These are phyloP conservation scores for Parascotia fuliginaria DNA, from an alignment of 2,888 invertebrate species.

Conservation along the genomic window DNA sequence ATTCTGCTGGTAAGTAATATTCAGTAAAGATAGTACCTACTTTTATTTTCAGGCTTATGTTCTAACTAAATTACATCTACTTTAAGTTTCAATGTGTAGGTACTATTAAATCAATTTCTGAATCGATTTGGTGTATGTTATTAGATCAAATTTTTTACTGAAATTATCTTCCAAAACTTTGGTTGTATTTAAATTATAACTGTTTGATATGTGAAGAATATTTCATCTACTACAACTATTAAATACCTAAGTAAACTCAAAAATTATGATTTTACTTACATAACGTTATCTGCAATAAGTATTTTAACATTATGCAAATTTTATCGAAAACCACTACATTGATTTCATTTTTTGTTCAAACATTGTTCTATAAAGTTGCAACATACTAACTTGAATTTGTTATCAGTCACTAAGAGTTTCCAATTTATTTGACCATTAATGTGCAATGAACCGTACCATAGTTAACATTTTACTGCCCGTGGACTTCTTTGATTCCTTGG, in stretches of 20 bases:
- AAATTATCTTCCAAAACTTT: no score
- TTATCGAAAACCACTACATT: neutral
- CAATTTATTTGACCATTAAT: slow-evolving; percentile 56
- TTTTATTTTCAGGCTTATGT: no score
- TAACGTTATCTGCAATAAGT: neutral
- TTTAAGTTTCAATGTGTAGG: no score
- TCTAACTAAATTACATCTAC: no score
- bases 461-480: slow-evolving; percentile 58
- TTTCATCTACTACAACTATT: no score
- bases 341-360: neutral
- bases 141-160: no score
- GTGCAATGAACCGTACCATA: slow-evolving; percentile 55
- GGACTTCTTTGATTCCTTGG: slow-evolving; percentile 48
- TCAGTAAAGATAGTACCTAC: no score
- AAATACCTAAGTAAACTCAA: neutral
- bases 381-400: slow-evolving; percentile 4
- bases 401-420: slow-evolving; percentile 35
- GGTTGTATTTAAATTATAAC: no score
- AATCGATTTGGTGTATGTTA: no score
- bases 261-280: neutral
- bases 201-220: no score
- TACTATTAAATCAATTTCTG: no score
- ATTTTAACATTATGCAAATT: neutral
- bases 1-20: slow-evolving; percentile 68
- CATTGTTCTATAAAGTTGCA: slow-evolving; percentile 2